Conservation (phyloP, 2,113 vertebrate genomes). For the Nesoenas mayeri region DNA sequence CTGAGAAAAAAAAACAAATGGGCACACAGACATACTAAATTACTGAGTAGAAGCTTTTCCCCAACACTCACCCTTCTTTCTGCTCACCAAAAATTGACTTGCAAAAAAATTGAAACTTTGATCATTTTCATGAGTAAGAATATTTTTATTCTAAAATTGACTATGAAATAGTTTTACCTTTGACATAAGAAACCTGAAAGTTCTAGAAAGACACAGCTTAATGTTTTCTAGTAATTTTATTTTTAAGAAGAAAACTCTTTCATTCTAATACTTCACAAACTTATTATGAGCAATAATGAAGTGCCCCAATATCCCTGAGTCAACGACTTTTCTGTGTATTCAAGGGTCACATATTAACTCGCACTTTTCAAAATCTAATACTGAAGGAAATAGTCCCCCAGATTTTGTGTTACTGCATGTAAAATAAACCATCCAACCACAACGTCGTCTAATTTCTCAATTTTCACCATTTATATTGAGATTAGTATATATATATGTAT, state of each 20-base stretch:
- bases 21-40: neutral
- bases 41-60: neutral
- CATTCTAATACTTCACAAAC: neutral
- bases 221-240: neutral
- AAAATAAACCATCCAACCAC: neutral
- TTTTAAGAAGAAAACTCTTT: accelerated
- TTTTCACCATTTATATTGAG: accelerated
- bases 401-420: neutral
- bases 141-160: neutral
- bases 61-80: neutral
- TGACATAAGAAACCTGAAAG: neutral
- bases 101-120: neutral
- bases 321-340: neutral
- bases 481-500: too few species aligned
- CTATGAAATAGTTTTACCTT: neutral
- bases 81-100: neutral
- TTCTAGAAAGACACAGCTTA: neutral
- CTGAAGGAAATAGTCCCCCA: neutral
- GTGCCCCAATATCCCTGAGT: neutral
- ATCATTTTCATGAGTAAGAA: neutral
- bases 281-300: neutral
- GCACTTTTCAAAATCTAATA: neutral
- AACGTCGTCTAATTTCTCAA: neutral
- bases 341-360: neutral
- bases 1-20: neutral